A percentile compares a stretch with the other conserved stretches of the same genome.
phyloP scores from a whole-genome alignment of 1,140 invertebrate genomes.

The Glomeris maerens region DNA sequence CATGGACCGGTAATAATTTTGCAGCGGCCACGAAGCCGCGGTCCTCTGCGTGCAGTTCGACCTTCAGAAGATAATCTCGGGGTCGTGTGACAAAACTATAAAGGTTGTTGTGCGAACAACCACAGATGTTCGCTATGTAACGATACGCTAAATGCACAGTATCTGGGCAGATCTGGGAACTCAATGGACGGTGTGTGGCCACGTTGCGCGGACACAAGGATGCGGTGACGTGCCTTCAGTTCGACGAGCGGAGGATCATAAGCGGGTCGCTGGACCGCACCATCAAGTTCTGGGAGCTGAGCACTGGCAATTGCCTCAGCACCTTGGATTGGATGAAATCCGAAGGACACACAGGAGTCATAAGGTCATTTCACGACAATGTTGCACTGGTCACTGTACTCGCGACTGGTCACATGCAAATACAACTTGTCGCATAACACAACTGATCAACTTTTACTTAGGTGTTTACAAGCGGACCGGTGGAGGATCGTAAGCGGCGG shows the following conservation, averaged over 20 bases:
- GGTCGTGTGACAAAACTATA: slow-evolving; percentile 40
- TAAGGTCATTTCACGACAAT: slow-evolving; percentile 28
- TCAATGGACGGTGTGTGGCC: slow-evolving; percentile 29
- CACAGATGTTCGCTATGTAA: too few species aligned
- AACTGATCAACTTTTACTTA: slow-evolving; percentile 19
- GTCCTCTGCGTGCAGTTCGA: slow-evolving; percentile 41
- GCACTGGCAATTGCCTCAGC: slow-evolving; percentile 33
- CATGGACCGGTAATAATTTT: slow-evolving; percentile 8
- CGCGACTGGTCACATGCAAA: too few species aligned
- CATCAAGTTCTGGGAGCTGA: slow-evolving; percentile 37
- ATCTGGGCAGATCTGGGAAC: slow-evolving; percentile 32
- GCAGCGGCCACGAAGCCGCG: slow-evolving; percentile 35
- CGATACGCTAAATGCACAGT: background rate
- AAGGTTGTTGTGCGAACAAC: too few species aligned
- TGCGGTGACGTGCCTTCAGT: slow-evolving; percentile 37
- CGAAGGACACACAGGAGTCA: slow-evolving; percentile 39
- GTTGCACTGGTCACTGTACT: too few species aligned
- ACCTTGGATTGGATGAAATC: slow-evolving; percentile 42
- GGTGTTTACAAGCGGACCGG: slow-evolving; percentile 38
- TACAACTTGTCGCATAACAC: too few species aligned
- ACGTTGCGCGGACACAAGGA: slow-evolving; percentile 36
- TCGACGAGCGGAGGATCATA: slow-evolving; percentile 34
- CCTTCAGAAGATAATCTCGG: slow-evolving; percentile 38
- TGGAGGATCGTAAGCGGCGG: slow-evolving; percentile 40
- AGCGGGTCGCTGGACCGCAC: slow-evolving; percentile 38